These are phyloP conservation scores for Porites rus DNA, from an alignment of 92 coral and sea anemone species.

Conservation along the genomic window DNA sequence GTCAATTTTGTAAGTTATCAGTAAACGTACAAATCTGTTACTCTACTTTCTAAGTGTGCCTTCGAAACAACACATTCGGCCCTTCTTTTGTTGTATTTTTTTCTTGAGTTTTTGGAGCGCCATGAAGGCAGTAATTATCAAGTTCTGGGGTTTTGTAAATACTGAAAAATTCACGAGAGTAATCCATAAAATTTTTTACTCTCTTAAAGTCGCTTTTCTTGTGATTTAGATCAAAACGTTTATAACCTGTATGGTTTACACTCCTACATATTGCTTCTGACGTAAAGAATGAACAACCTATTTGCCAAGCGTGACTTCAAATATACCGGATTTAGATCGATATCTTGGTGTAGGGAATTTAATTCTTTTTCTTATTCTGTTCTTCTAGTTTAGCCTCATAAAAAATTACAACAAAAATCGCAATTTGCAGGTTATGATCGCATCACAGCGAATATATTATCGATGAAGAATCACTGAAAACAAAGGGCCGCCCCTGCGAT, in stretches of 20 bases:
- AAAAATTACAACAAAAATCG: not conserved
- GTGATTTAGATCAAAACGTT: not conserved
- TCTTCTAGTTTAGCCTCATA: not conserved
- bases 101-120: conserved; percentile 19
- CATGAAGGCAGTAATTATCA: not conserved
- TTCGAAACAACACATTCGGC: conserved; percentile 4
- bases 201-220: conserved; percentile 11
- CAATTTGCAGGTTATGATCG: conserved; percentile 11
- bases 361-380: not conserved
- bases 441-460: not conserved
- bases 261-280: not conserved
- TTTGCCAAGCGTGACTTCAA: no score
- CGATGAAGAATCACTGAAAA: not conserved
- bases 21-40: not conserved
- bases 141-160: conserved; percentile 7
- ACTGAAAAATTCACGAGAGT: conserved; percentile 1
- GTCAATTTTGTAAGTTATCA: not conserved
- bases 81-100: not conserved
- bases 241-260: not conserved
- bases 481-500: not conserved
- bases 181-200: conserved; percentile 10
- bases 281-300: not conserved
- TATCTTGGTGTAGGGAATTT: no score
- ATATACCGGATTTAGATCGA: not conserved
- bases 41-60: not conserved